A percentile compares a stretch with the other conserved stretches of the same genome.
Conservation (phyloP, 2,797 vertebrate genomes). For the Syngnathus rostellatus region DNA sequence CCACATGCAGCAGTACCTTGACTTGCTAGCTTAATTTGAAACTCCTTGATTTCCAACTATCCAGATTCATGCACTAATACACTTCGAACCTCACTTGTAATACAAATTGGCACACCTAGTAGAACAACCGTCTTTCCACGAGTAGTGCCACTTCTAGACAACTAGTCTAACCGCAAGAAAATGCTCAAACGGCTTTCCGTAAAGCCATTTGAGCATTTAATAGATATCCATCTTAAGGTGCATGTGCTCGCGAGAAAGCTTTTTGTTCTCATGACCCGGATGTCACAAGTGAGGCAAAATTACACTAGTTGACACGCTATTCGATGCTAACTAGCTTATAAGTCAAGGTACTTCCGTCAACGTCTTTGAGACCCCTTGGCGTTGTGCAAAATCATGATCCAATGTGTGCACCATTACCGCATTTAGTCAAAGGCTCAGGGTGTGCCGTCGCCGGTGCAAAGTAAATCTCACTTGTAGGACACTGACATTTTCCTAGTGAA, state of each 20-base stretch:
- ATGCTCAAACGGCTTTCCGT: too few species aligned
- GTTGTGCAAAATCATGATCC: slow-evolving; percentile 1
- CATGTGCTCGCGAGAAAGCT: neutral
- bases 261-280: neutral
- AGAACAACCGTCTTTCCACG: neutral
- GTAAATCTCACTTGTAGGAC: neutral
- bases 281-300: neutral
- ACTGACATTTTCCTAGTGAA: neutral
- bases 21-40: neutral
- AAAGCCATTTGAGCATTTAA: too few species aligned
- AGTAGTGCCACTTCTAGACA: neutral
- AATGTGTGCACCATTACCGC: neutral
- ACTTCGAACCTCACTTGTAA: neutral
- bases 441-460: neutral
- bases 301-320: neutral
- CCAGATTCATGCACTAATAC: neutral
- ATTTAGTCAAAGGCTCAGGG: neutral
- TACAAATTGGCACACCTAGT: neutral
- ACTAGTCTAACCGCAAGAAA: neutral
- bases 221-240: too few species aligned
- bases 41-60: neutral
- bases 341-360: slow-evolving; percentile 28
- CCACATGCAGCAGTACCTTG: slow-evolving; percentile 5
- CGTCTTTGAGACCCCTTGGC: slow-evolving; percentile 38
- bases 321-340: neutral